Percentiles rank a stretch among this genome's conserved stretches.
These are phyloP conservation scores for Kryptopterus vitreolus DNA, from an alignment of 2,797 vertebrate species.

Conservation along the genomic window DNA sequence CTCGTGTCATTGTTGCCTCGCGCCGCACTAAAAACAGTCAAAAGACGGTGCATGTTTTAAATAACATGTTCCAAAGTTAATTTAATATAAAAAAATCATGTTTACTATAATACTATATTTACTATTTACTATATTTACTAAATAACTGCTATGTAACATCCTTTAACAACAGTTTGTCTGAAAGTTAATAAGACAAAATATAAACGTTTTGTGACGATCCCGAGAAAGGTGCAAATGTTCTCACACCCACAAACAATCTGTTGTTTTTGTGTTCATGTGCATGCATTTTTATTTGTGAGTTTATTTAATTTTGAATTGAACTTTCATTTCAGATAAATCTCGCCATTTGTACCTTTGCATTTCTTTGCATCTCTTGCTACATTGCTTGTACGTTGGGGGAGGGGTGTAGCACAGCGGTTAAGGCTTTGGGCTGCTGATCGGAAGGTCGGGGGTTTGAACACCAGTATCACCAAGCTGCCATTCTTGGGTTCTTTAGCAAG, in stretches of 20 bases:
- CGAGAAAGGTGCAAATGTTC: neutral
- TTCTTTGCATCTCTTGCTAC: neutral
- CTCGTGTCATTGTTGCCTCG: neutral
- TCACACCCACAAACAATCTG: neutral
- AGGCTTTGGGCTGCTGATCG: too few relatives aligned
- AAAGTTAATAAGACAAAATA: neutral
- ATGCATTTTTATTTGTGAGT: too few relatives aligned
- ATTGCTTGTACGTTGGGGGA: too few relatives aligned
- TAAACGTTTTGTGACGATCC: neutral
- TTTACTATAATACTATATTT: too few relatives aligned
- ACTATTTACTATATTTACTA: neutral
- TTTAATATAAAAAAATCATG: too few relatives aligned
- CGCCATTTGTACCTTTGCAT: neutral
- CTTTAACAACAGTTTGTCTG: neutral
- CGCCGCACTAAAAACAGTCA: neutral
- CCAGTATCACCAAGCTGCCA: too few relatives aligned
- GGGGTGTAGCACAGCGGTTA: too few relatives aligned
- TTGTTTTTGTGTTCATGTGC: neutral
- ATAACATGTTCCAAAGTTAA: too few relatives aligned
- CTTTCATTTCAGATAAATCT: neutral
- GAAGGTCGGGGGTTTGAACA: too few relatives aligned
- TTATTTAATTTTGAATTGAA: too few relatives aligned
- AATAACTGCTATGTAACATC: too few relatives aligned
- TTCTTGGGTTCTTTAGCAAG: too few relatives aligned
- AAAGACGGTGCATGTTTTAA: neutral